Evolutionary conservation across 2,797 vertebrate genomes (phyloP).

Genomic region (Hydrolagus colliei): DNA sequence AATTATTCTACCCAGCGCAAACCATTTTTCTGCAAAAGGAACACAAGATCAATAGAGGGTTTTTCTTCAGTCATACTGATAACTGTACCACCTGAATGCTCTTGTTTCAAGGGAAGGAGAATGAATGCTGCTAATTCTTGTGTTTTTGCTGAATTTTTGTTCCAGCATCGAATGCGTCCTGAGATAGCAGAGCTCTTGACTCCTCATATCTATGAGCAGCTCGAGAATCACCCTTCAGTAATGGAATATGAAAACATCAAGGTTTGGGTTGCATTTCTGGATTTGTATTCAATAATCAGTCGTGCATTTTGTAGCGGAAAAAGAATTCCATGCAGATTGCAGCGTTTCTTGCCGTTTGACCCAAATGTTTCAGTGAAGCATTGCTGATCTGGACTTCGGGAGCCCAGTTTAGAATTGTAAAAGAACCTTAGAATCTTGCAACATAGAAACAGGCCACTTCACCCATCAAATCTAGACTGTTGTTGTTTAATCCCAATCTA

Average conservation of each 20-base stretch:
- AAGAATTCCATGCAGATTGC: background rate
- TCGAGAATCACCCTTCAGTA: conserved; percentile 85
- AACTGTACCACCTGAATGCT: too few relatives aligned
- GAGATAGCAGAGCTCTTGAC: conserved; percentile 81
- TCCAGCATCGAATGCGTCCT: conserved; percentile 88
- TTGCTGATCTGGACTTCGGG: too few relatives aligned
- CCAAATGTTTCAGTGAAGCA: background rate
- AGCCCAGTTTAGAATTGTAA: background rate
- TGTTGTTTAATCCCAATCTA: too few relatives aligned
- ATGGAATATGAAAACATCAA: conserved; percentile 78
- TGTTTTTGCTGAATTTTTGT: conserved; percentile 32
- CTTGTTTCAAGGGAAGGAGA: too few relatives aligned
- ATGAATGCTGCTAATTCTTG: background rate
- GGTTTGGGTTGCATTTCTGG: conserved; percentile 50
- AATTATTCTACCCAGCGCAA: too few relatives aligned
- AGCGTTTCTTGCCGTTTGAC: background rate
- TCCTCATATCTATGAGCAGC: conserved; percentile 77
- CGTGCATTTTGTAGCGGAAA: background rate
- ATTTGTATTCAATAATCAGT: background rate
- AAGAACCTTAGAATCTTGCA: background rate
- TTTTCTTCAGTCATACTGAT: too few relatives aligned
- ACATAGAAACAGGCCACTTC: too few relatives aligned
- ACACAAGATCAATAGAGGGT: too few relatives aligned
- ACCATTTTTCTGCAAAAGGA: too few relatives aligned
- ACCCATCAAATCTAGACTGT: too few relatives aligned